Base-by-base conservation (phyloP, 2,113 vertebrate genomes). In the Psephotus haematonotus region DNA sequence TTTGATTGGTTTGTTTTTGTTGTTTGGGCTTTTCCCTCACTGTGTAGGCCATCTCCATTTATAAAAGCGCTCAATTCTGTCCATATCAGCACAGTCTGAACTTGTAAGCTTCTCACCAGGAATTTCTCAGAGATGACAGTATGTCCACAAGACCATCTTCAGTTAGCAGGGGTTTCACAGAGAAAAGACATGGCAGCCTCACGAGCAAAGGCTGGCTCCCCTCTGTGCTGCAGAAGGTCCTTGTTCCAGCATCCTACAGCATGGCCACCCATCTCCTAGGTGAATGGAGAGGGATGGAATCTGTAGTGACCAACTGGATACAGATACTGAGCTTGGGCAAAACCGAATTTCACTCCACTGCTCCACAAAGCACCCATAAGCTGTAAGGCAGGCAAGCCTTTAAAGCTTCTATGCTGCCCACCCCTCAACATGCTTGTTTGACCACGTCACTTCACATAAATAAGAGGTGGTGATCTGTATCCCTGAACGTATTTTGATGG, bases 261-360 rank as follows among this genome's bases (percentile, higher is more conserved):
- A 68, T 2, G 13, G 11, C 18, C 29, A 52, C 27, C 13, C 0
- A 0, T 3, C 2, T 39, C 39, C 24, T 49, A 37, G 50, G 13
- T 4, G 8, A 43, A 50, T 17, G 6, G 35, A 65, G 46, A 49
- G 18, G 14, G 31, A 29, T 7, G 7, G 65, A 88, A 11, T 15
- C 71, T 23, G 53, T 4, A 3, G 35, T 47, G 62, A 46, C 22
- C 52, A 53, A 4, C 43, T 82, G 31, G 14, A 44, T 17, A 68
- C 41, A 69, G 69, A 22, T 24, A 47, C 7, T 2, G 31, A 25
- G 24, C 64, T 75, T 31, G 14, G 27, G 11, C 17, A 52, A 77
- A 78, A 7, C 19, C 55, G 47, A 4, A 17, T 27, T 31, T 37
- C 63, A 17, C 22, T 68, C 33, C 4, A 7, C 11, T 3, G 2